These are phyloP conservation scores for Eupithecia subumbrata DNA, from an alignment of 2,888 invertebrate genomes.

Conservation along the genomic window DNA sequence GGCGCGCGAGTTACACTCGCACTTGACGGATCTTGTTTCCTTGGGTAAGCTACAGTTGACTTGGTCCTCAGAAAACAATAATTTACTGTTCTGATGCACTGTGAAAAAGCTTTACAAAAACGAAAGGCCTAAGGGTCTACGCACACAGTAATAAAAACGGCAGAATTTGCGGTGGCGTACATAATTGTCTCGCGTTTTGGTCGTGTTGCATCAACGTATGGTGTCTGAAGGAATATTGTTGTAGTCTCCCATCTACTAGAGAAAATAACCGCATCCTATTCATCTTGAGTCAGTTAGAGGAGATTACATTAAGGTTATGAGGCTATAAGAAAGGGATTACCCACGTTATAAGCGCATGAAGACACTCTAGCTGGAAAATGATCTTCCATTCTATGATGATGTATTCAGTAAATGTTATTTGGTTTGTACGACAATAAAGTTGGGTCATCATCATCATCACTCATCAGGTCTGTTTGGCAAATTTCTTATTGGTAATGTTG, in stretches of 20 bases:
- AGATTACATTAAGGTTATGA: background rate
- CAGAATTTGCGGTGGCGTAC: constrained; percentile 53
- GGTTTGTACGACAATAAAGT: constrained; percentile 10
- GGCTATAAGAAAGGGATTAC: background rate
- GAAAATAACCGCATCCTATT: background rate
- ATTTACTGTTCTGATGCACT: constrained; percentile 12
- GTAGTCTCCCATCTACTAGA: constrained; percentile 43
- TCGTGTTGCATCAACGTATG: constrained; percentile 56
- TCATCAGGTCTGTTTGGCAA: background rate
- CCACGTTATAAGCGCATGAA: background rate
- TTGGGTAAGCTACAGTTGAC: background rate
- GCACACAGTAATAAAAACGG: constrained; percentile 53
- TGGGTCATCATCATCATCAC: background rate
- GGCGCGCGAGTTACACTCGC: too few species aligned
- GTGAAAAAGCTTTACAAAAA: constrained; percentile 26
- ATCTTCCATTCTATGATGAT: background rate
- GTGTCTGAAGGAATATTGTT: constrained; percentile 57
- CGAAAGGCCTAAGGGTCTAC: constrained; percentile 21
- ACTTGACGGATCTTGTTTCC: too few species aligned
- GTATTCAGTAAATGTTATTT: background rate
- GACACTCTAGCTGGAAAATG: background rate
- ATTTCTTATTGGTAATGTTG: background rate
- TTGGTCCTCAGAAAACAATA: constrained; percentile 1
- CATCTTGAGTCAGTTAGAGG: background rate
- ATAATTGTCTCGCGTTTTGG: constrained; percentile 61